A percentile compares a stretch with the other conserved stretches of the same genome.
Evolutionary conservation across 2,797 vertebrate genomes (phyloP).

Genomic region (Diglossa cyanea): DNA sequence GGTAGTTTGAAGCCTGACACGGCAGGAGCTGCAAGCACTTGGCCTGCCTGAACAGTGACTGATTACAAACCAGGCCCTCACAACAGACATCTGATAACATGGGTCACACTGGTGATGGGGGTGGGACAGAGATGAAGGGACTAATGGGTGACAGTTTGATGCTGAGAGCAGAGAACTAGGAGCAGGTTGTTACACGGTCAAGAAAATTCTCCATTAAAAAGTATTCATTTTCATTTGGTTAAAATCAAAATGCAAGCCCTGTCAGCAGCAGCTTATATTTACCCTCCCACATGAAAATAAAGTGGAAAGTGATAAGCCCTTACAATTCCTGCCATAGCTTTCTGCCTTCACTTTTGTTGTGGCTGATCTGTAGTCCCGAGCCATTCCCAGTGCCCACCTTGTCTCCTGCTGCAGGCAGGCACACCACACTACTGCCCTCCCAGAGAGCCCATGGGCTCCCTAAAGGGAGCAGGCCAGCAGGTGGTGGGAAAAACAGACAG

Average conservation of each 20-base stretch:
- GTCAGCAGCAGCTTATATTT: neutral
- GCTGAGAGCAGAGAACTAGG: neutral
- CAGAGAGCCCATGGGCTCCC: accelerated
- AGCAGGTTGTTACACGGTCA: neutral
- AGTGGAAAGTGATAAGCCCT: neutral
- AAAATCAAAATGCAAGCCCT: constrained; percentile 21
- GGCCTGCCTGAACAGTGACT: neutral
- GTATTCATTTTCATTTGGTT: neutral
- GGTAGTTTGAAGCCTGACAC: neutral
- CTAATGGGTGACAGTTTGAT: neutral
- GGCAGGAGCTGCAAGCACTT: neutral
- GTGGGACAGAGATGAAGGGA: neutral
- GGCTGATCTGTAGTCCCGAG: accelerated
- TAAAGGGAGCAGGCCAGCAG: neutral
- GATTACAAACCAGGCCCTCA: neutral
- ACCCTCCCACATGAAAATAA: neutral
- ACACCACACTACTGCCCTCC: neutral
- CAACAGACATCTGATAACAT: accelerated
- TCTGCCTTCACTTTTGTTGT: neutral
- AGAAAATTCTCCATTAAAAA: constrained; percentile 14
- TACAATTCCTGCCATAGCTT: neutral
- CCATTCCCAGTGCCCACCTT: neutral
- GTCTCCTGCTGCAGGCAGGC: neutral
- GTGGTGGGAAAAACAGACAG: neutral
- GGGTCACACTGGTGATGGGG: neutral